Conservation (phyloP, 2,797 vertebrate genomes). For the Okamejei kenojei region DNA sequence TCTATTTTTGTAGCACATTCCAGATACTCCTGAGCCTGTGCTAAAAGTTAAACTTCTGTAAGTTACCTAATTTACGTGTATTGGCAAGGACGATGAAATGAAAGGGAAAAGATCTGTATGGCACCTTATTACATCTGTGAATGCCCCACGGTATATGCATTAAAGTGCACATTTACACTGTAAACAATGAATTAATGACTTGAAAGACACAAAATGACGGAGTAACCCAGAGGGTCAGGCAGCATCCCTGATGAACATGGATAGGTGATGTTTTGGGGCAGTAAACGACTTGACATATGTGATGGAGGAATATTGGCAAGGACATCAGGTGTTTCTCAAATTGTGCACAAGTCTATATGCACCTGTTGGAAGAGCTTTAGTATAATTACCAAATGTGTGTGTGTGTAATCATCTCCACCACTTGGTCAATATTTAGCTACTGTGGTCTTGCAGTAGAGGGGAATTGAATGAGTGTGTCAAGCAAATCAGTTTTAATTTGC, state of each 20-base stretch:
- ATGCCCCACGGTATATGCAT: background rate
- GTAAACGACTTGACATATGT: background rate
- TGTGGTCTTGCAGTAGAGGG: background rate
- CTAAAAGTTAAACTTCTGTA: background rate
- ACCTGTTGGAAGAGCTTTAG: too few species aligned
- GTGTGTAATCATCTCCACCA: background rate
- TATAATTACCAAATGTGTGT: background rate
- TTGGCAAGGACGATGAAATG: background rate
- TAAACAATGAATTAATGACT: background rate
- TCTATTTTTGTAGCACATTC: background rate
- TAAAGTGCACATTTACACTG: background rate
- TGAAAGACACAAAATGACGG: background rate
- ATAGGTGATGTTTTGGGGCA: too few species aligned
- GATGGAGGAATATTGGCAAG: background rate
- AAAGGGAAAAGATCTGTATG: background rate
- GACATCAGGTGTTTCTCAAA: background rate
- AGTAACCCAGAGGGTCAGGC: too few species aligned
- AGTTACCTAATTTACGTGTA: background rate
- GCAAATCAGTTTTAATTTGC: background rate
- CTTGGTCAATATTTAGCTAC: background rate
- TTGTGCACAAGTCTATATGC: background rate
- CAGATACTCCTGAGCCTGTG: background rate
- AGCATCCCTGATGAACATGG: too few species aligned
- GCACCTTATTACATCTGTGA: background rate
- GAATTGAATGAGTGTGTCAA: background rate